Percentiles rank a stretch among this genome's conserved stretches.
Evolutionary conservation across 2,113 vertebrate genomes (phyloP).

Genomic region (Cololabis saira): DNA sequence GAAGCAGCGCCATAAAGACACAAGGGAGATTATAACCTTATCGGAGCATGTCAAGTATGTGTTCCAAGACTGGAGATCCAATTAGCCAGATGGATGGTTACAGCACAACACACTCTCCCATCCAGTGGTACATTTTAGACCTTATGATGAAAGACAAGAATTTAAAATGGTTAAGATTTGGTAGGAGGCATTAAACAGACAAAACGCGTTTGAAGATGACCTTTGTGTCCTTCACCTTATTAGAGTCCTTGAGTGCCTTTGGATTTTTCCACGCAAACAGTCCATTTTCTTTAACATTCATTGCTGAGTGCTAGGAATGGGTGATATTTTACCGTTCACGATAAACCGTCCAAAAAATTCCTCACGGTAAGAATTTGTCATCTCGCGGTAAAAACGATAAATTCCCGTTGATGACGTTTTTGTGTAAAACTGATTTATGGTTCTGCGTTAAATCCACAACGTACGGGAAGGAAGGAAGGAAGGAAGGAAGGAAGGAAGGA

Average conservation of each 20-base stretch:
- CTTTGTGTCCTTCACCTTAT: constrained; percentile 1
- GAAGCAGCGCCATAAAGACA: constrained; percentile 43
- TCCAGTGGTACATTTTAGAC: constrained; percentile 7
- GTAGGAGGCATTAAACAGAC: constrained; percentile 1
- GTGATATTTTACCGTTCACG: too few relatives aligned
- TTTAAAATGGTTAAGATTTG: constrained; percentile 13
- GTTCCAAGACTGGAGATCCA: constrained; percentile 63
- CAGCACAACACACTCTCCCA: constrained; percentile 32
- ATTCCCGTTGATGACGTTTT: too few relatives aligned
- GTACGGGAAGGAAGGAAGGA: too few relatives aligned
- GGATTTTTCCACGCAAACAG: constrained; percentile 32
- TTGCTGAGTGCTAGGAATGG: constrained; percentile 57
- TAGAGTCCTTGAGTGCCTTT: constrained; percentile 16
- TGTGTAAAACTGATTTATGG: too few relatives aligned
- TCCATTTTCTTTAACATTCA: constrained; percentile 59
- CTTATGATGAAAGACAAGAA: background rate
- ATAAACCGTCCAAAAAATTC: too few relatives aligned
- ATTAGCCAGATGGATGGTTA: constrained; percentile 69
- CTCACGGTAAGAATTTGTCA: too few relatives aligned
- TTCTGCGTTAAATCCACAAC: too few relatives aligned
- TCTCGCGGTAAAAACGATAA: too few relatives aligned
- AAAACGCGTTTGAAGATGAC: background rate
- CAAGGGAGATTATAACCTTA: constrained; percentile 74
- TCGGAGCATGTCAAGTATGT: constrained; percentile 63
- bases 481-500: too few relatives aligned